phyloP scores from a whole-genome alignment of 2,797 vertebrate genomes.

The Delichon dasypus region DNA sequence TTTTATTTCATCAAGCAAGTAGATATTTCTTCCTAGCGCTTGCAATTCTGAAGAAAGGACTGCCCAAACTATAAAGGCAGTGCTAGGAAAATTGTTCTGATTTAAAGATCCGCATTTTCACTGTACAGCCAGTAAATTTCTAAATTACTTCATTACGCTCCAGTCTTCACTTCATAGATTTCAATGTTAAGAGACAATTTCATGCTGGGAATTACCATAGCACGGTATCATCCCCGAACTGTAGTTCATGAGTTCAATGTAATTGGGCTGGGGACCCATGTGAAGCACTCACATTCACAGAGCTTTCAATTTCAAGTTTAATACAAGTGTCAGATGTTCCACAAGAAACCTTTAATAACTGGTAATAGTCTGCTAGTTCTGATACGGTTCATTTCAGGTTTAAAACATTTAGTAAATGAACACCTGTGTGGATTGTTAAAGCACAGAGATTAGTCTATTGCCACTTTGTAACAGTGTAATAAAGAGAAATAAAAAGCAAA shows the following conservation, averaged over 20 bases:
- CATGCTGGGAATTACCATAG: background rate
- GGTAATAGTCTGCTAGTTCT: background rate
- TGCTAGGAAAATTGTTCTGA: background rate
- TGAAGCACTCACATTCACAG: background rate
- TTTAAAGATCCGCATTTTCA: background rate
- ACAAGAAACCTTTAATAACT: slow-evolving; percentile 21
- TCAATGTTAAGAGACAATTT: background rate
- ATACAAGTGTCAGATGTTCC: slow-evolving; percentile 1
- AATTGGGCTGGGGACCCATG: background rate
- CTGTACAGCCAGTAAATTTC: background rate
- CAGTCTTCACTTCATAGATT: background rate
- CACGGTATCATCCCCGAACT: background rate
- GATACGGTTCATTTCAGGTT: background rate
- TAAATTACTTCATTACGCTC: background rate
- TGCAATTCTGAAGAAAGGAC: background rate
- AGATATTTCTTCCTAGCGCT: background rate
- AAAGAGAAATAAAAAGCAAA: slow-evolving; percentile 39
- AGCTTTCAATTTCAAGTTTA: slow-evolving; percentile 37
- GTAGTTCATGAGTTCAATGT: background rate
- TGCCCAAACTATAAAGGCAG: background rate
- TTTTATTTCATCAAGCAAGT: background rate
- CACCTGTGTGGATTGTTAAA: background rate
- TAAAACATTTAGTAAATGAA: background rate
- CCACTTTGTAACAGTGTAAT: background rate
- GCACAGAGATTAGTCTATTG: background rate